phyloP scores from a whole-genome alignment of 2,888 invertebrate species.

The Ypsolopha sequella region DNA sequence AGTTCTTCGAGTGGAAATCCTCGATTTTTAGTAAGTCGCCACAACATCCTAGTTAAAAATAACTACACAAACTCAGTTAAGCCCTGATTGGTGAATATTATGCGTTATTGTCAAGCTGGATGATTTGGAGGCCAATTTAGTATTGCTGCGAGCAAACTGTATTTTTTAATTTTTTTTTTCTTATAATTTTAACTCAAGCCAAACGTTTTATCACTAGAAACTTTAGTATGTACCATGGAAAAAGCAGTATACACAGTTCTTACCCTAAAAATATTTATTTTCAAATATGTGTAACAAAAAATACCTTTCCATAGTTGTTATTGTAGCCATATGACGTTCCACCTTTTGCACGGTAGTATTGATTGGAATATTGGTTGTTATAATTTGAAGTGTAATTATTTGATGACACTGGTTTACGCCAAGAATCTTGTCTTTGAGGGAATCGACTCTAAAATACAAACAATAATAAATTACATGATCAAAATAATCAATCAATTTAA shows the following conservation, averaged over 20 bases:
- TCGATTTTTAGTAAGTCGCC: no score
- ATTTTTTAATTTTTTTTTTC: background rate
- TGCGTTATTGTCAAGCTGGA: no score
- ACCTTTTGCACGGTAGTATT: constrained; percentile 44
- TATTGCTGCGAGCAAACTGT: no score
- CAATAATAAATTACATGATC: background rate
- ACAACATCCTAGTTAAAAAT: no score
- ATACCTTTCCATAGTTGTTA: constrained; percentile 34
- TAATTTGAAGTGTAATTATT: constrained; percentile 38
- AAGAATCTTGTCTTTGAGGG: constrained; percentile 55
- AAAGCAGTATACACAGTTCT: no score
- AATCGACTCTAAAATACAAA: constrained; percentile 43
- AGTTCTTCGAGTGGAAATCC: no score
- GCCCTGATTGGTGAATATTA: no score
- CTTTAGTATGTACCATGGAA: background rate
- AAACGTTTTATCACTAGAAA: background rate
- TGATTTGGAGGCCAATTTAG: no score
- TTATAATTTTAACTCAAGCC: background rate
- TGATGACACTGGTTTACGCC: constrained; percentile 44
- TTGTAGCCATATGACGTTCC: constrained; percentile 37
- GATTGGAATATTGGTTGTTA: constrained; percentile 48
- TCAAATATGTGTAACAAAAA: background rate
- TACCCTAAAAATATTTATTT: no score
- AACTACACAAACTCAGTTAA: no score
- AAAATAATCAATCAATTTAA: constrained; percentile 7